Percentiles rank a stretch among this genome's conserved stretches.
Conservation (phyloP, 2,888 invertebrate genomes). For the Thymelicus lineola region DNA sequence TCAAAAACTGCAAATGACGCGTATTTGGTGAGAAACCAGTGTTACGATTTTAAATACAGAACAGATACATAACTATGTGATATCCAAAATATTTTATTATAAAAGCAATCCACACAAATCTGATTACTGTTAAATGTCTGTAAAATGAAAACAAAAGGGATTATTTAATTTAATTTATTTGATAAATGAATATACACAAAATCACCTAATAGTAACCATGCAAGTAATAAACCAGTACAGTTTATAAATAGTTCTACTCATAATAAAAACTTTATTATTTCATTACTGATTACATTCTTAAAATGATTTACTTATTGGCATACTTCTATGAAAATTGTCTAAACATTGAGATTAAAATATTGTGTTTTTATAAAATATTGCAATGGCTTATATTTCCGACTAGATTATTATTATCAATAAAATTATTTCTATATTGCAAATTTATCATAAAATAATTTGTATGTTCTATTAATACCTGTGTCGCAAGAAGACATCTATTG, state of each 20-base stretch:
- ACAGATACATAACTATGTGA: too few species aligned
- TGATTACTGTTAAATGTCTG: background rate
- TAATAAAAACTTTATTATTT: slow-evolving; percentile 38
- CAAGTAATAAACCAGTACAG: slow-evolving; percentile 53
- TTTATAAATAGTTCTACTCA: slow-evolving; percentile 49
- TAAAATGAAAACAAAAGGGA: background rate
- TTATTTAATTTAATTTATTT: slow-evolving; percentile 60
- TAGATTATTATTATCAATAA: slow-evolving; percentile 80
- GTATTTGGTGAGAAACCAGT: too few species aligned
- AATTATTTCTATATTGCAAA: slow-evolving; percentile 73
- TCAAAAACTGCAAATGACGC: too few species aligned
- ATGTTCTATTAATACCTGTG: slow-evolving; percentile 12
- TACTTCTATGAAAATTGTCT: slow-evolving; percentile 47
- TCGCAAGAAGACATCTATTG: slow-evolving; percentile 7
- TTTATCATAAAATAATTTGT: slow-evolving; percentile 30
- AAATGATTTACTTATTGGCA: slow-evolving; percentile 38
- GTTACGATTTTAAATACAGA: too few species aligned
- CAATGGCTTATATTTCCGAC: slow-evolving; percentile 84
- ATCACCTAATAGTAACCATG: slow-evolving; percentile 64
- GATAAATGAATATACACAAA: slow-evolving; percentile 54
- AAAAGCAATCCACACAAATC: too few species aligned
- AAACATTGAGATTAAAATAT: slow-evolving; percentile 45
- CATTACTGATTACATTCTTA: slow-evolving; percentile 40
- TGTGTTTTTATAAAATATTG: slow-evolving; percentile 69
- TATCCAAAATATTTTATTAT: too few species aligned